phyloP scores from a whole-genome alignment of 2,797 vertebrate genomes.

The Pseudochirops cupreus region DNA sequence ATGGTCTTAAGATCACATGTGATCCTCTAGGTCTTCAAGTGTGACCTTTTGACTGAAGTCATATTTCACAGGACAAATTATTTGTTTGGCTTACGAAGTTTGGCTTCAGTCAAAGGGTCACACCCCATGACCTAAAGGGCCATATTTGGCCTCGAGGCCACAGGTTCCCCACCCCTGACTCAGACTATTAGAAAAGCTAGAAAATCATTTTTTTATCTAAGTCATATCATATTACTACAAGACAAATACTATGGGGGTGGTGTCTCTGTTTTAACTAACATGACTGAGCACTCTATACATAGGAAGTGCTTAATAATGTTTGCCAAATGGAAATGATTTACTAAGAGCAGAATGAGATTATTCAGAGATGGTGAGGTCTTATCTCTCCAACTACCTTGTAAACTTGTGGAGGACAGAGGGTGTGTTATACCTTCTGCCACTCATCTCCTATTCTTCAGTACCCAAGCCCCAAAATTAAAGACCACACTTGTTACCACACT shows the following conservation, averaged over 20 bases:
- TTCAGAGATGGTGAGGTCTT: neutral
- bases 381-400: neutral
- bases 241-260: neutral
- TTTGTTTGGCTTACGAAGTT: too few species aligned
- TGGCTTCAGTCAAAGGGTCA: too few species aligned
- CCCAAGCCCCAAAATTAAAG: neutral
- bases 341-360: slow-evolving; percentile 29
- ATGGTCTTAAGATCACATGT: too few species aligned
- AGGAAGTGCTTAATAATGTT: neutral
- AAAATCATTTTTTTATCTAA: neutral
- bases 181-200: neutral
- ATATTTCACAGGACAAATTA: too few species aligned
- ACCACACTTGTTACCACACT: neutral
- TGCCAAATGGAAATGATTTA: slow-evolving; percentile 30
- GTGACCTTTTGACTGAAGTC: too few species aligned
- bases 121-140: too few species aligned
- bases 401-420: neutral
- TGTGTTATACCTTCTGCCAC: neutral
- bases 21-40: too few species aligned
- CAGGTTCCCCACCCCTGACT: too few species aligned
- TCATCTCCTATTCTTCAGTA: neutral
- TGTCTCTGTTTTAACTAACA: neutral
- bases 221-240: neutral
- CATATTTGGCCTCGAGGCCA: too few species aligned
- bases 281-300: neutral